Conservation (phyloP, 2,888 invertebrate species). For the Piscicola geometra region DNA sequence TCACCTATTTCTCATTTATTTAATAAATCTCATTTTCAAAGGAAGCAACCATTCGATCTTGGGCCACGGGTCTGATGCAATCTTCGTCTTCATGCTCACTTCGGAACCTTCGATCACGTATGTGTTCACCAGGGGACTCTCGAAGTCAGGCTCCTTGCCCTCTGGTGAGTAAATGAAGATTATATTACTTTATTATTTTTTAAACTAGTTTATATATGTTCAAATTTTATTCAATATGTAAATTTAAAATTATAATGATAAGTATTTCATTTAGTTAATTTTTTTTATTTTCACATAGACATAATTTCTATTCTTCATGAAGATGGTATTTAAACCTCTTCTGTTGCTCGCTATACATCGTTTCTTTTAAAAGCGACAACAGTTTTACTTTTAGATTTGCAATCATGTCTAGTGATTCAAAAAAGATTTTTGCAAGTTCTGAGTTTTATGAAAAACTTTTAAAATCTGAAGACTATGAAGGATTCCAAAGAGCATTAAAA, state of each 20-base stretch:
- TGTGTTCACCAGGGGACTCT: constrained; percentile 10
- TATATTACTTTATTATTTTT: too few relatives aligned
- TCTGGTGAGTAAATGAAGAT: not conserved
- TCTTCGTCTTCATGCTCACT: not conserved
- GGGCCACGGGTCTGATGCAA: constrained; percentile 17
- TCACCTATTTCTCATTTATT: too few relatives aligned
- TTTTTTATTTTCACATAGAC: too few relatives aligned
- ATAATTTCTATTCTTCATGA: too few relatives aligned
- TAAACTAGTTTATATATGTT: too few relatives aligned
- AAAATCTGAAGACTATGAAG: constrained; percentile 12
- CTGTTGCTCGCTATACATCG: not conserved
- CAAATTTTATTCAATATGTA: too few relatives aligned
- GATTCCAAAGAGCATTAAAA: constrained; percentile 15
- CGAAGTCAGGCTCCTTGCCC: constrained; percentile 9
- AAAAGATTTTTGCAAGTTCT: not conserved
- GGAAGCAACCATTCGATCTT: constrained; percentile 16
- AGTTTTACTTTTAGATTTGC: not conserved
- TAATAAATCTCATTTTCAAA: too few relatives aligned
- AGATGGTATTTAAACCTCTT: too few relatives aligned
- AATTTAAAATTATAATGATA: too few relatives aligned
- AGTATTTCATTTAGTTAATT: constrained; percentile 7
- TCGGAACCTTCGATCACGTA: constrained; percentile 2
- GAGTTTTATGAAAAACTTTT: constrained; percentile 13
- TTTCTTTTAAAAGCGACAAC: not conserved
- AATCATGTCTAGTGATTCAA: not conserved